Base-by-base conservation (phyloP, 2,888 invertebrate species). In the Limenitis camilla region DNA sequence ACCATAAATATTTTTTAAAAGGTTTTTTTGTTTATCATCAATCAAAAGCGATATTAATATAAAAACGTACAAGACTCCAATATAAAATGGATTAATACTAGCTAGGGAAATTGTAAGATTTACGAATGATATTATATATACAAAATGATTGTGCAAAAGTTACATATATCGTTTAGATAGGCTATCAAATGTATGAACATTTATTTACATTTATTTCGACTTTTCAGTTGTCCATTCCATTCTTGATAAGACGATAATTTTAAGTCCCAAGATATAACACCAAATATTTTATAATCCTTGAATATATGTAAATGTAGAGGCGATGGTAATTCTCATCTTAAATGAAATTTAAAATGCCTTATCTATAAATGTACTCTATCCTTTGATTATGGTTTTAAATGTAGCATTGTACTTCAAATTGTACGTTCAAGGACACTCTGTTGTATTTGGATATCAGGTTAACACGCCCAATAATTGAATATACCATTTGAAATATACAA, bases 41-140 rank as follows among this genome's bases (percentile, higher is more conserved):
- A 10, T 35, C 19, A 38, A 45, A 45, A 9, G 36, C 8, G 36
- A 28, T 45, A 38, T 45, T 4, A 1, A 30, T 36, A 11, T 45
- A 35, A 29, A 38, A 29, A 36, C 11, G 5, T 11, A 54, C 47
- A 49, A 62, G 58, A 40, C 58, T 59, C 67, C 72, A 71, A 73
- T 72, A 71, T 72, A 74, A 72, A 67, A 74, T 72, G 74, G 70
- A 65, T 53, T 63, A 66, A 60, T 58, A 60, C 61, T 81, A 81
- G 81, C 74, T 81, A 81, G 81, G 76, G 68, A 76, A 79, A 79
- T 76, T 78, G 71, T 75, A 73, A 80, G 71, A 77, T 76, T 74
- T 75, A 74, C 72, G 67, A 76, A 77, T 68, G 76, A 64, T 73
- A 73, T 72, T 72, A 72, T 75, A 76, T 77, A 79, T 74, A 78